Base-by-base conservation (phyloP, 2,113 vertebrate genomes). In the Aptenodytes patagonicus region DNA sequence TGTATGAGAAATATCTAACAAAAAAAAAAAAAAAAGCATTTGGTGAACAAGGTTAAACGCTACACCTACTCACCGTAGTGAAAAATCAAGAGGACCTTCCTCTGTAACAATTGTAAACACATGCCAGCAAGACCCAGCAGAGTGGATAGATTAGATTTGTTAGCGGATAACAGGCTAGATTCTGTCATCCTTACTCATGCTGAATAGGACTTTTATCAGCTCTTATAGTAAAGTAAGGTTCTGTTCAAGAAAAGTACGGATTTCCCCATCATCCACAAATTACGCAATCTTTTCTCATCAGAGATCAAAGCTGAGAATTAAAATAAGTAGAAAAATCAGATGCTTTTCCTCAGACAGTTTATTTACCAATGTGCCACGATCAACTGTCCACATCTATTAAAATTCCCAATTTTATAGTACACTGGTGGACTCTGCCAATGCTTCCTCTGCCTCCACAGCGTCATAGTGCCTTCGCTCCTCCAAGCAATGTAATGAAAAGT, bases 21-120 rank as follows among this genome's bases (percentile, higher is more conserved):
- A 40, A 76, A 64, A 70, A 40, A 24, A 42, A 42, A 2, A 10
- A 26, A 77, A 77, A 91, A 55, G 4, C 7, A 62, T 52, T 68
- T 60, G 38, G 26, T 51, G 51, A 71, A 31, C 15, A 51, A 62
- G 26, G 64, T 55, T 66, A 83, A 77, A 90, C 26, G 29, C 0
- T 0, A 84, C 42, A 86, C 38, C 60, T 81, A 77, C 13, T 2
- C 20, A 38, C 0, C 34, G 19, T 0, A 58, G 6, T 10, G 34
- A 44, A 91, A 78, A 75, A 76, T 46, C 54, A 65, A 93, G 40
- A 80, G 20, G 16, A 68, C 6, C 2, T 25, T 62, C 29, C 36
- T 25, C 47, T 38, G 13, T 51, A 86, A 54, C 42, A 66, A 32
- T 4, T 57, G 38, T 5, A 89, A 94, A 78, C 60, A 62, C 54